These are phyloP conservation scores for Digitonthophagus gazella DNA, from an alignment of 2,888 invertebrate species.

Conservation along the genomic window DNA sequence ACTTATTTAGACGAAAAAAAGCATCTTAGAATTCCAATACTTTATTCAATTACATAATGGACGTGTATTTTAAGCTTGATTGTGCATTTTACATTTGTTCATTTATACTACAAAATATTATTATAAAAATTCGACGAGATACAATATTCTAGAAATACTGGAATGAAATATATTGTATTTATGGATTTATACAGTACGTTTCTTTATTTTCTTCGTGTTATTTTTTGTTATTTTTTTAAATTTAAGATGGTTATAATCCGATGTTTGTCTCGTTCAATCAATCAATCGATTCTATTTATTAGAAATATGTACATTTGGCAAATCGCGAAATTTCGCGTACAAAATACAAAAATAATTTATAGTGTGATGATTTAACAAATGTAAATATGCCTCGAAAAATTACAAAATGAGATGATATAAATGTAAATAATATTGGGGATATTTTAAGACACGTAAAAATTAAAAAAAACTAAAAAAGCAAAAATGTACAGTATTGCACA, in stretches of 20 bases:
- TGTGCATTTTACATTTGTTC: conserved; percentile 18
- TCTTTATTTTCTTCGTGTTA: too few species aligned
- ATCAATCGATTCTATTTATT: background rate
- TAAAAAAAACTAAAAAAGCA: too few species aligned
- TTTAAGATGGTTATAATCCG: too few species aligned
- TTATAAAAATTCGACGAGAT: conserved; percentile 4
- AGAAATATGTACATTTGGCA: conserved; percentile 12
- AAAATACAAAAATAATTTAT: conserved; percentile 10
- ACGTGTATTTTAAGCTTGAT: conserved; percentile 16
- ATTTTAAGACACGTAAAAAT: too few species aligned
- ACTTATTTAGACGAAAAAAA: too few species aligned
- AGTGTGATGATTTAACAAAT: conserved; percentile 4
- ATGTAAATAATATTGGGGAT: conserved; percentile 3
- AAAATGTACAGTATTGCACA: too few species aligned
- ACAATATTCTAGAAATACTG: conserved; percentile 10
- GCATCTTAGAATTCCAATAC: background rate
- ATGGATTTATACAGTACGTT: too few species aligned
- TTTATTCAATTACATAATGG: conserved; percentile 9
- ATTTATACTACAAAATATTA: conserved; percentile 11
- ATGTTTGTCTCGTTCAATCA: too few species aligned
- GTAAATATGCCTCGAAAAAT: conserved; percentile 1
- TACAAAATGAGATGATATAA: background rate
- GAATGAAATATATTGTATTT: conserved; percentile 6
- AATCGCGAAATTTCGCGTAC: background rate
- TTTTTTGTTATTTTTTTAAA: too few species aligned